phyloP scores from a whole-genome alignment of 2,888 invertebrate genomes.

The Lamproptera curius region DNA sequence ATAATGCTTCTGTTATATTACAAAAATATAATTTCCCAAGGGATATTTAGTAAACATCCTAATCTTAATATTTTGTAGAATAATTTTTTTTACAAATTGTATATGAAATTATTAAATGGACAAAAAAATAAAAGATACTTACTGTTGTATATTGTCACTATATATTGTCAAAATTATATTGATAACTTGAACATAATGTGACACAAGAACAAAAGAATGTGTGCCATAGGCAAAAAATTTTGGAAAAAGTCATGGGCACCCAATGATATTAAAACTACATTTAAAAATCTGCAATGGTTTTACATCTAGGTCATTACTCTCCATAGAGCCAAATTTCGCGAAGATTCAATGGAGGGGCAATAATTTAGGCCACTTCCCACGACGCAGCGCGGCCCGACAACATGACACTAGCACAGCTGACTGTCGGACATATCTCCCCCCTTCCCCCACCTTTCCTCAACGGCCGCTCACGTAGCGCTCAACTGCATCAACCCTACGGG shows the following conservation, averaged over 20 bases:
- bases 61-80: too few species aligned
- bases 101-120: background rate
- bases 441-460: constrained; percentile 39
- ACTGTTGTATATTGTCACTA: background rate
- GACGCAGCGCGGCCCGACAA: constrained; percentile 47
- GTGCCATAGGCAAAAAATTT: constrained; percentile 12
- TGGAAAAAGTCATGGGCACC: background rate
- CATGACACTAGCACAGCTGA: constrained; percentile 74
- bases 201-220: constrained; percentile 19
- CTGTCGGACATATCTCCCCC: constrained; percentile 56
- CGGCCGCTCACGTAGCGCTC: constrained; percentile 35
- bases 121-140: background rate
- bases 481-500: constrained; percentile 10
- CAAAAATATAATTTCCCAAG: too few species aligned
- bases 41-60: too few species aligned
- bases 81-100: too few species aligned
- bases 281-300: constrained; percentile 22
- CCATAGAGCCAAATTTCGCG: constrained; percentile 34
- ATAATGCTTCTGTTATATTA: too few species aligned
- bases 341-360: constrained; percentile 48
- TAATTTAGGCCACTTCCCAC: constrained; percentile 70
- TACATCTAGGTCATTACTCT: constrained; percentile 31
- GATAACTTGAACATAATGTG: constrained; percentile 4
- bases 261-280: constrained; percentile 13
- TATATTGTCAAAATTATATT: constrained; percentile 10